Evolutionary conservation across 2,797 vertebrate species (phyloP), one percentile per base, ranked within the genome.

Genomic region (Muscicapa striata): DNA sequence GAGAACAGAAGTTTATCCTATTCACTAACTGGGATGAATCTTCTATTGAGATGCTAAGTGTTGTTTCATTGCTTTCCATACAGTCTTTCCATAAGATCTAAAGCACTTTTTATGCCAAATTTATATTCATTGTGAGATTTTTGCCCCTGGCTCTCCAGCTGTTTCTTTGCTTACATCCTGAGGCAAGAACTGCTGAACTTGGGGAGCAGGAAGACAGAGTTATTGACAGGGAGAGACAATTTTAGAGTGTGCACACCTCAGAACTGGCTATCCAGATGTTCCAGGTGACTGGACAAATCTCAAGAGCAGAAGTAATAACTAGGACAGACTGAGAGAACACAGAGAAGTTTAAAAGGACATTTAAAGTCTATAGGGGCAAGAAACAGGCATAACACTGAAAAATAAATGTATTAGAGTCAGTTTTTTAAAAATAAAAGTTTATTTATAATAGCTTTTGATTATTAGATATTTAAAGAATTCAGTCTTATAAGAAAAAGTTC

Each of bases 1-100:
- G 80, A 94, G 72, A 91, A 89, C 73, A 94, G 78, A 94, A 94
- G 95, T 91, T 94, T 90, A 82, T 87, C 79, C 76, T 91, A 82
- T 93, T 96, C 87, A 93, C 21, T 57, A 79, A 84, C 49, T 92
- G 70, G 26, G 74, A 91, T 91, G 87, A 90, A 70, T 93, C 85
- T 91, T 93, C 83, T 93, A 93, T 91, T 96, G 84, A 96, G 87
- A 95, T 96, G 96, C 93, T 94, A 95, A 95, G 68, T 94, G 79
- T 84, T 81, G 51, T 76, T 88, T 91, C 70, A 73, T 57, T 96
- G 76, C 87, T 46, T 95, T 85, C 88, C 55, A 66, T 80, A 72
- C 79, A 94, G 82, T 51, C 43, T 70, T 96, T 87, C 81, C 62
- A 38, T 75, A 79, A 84, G 46, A 79, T 84, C 55, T 88, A 54